phyloP scores from a whole-genome alignment of 2,113 vertebrate species.

The Geothlypis trichas region DNA sequence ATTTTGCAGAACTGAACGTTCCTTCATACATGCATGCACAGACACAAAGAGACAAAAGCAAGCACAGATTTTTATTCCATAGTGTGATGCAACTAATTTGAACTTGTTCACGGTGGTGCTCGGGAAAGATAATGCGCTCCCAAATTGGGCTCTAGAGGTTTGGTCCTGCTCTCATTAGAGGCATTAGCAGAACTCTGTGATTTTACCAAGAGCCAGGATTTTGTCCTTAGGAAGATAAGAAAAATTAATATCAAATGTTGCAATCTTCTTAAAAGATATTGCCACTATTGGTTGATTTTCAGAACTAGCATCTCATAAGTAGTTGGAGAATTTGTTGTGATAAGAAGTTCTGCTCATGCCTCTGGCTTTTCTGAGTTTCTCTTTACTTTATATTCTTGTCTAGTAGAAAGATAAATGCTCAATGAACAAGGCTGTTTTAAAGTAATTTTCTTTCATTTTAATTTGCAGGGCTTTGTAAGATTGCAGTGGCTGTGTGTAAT shows the following conservation, averaged over 20 bases:
- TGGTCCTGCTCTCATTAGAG: neutral
- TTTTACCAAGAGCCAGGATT: neutral
- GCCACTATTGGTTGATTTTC: neutral
- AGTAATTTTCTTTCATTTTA: conserved; percentile 54
- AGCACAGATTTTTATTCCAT: neutral
- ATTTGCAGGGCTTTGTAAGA: conserved; percentile 36
- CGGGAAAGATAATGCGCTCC: neutral
- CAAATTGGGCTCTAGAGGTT: neutral
- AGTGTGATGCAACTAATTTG: neutral
- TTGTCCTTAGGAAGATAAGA: neutral
- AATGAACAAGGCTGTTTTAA: conserved; percentile 16
- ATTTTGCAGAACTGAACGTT: neutral
- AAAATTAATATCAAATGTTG: neutral
- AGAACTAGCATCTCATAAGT: neutral
- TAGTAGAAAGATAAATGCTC: conserved; percentile 8
- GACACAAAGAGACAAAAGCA: neutral
- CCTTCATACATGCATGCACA: neutral
- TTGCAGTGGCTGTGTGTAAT: conserved; percentile 25
- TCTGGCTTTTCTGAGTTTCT: neutral
- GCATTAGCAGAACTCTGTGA: neutral
- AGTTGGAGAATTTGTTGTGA: neutral
- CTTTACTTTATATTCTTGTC: conserved; percentile 21
- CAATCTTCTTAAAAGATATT: conserved; percentile 12
- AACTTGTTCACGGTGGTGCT: neutral
- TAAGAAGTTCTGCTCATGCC: conserved; percentile 15